These are phyloP conservation scores for Harpagoxenus sublaevis DNA, from an alignment of 2,888 invertebrate species.

Conservation along the genomic window DNA sequence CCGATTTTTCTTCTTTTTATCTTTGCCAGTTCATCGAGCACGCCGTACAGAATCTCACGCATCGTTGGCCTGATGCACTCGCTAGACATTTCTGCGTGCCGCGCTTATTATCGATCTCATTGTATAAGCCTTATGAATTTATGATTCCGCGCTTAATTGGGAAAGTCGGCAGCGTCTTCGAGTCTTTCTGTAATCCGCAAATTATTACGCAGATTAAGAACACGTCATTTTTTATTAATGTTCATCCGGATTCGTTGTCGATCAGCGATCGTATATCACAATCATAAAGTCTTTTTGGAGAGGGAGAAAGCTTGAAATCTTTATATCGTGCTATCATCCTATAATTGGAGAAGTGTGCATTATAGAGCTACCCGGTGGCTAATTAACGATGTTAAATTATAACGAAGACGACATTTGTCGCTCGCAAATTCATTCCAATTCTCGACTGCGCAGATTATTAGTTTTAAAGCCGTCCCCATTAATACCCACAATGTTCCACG, in stretches of 20 bases:
- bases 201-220: constrained; percentile 21
- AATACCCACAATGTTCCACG: constrained; percentile 44
- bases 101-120: constrained; percentile 48
- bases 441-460: constrained; percentile 41
- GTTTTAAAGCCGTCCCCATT: constrained; percentile 49
- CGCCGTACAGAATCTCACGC: constrained; percentile 35
- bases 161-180: neutral
- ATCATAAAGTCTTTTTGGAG: neutral
- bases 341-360: neutral
- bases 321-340: neutral
- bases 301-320: neutral
- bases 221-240: constrained; percentile 2
- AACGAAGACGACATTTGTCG: constrained; percentile 45
- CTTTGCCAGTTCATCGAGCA: constrained; percentile 39
- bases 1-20: constrained; percentile 42
- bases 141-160: constrained; percentile 29
- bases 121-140: constrained; percentile 18
- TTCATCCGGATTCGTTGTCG: constrained; percentile 10
- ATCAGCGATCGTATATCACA: neutral
- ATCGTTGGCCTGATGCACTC: constrained; percentile 28
- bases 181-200: constrained; percentile 12
- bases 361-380: neutral
- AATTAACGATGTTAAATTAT: constrained; percentile 51
- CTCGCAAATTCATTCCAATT: constrained; percentile 35
- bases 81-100: neutral